Evolutionary conservation across 2,113 vertebrate species (phyloP), one percentile per base, ranked within the genome.

Genomic region (Paracanthobrama guichenoti): DNA sequence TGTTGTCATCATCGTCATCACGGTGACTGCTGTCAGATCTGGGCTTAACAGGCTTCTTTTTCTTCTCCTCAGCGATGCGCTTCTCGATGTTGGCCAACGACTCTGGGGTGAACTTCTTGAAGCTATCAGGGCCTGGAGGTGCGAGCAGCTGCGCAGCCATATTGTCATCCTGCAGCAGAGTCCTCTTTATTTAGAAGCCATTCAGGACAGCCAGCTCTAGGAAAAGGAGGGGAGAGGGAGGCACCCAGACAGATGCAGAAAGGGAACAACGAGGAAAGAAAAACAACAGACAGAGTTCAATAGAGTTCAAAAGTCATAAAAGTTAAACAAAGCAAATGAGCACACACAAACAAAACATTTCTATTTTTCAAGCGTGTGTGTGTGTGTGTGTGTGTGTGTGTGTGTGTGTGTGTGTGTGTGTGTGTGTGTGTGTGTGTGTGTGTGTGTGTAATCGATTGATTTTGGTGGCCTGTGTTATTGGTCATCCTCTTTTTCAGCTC

Each of bases 161-260:
- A 94, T 99, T 99, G 96, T 98, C 98, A 99, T 99, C 96, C 96
- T 99, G 97, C 97, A 97, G 96, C 96, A 95, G 93, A 94, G 91
- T 91, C 90, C 95, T 93, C 95, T 94, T 95, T 96, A 93, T 93
- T 93, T 93, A 90, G 94, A 95, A 90, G 93, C 94, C 93, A 92
- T 90, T 92, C 94, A 87, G 87, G 94, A 94, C 94, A 94, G 94
- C 91, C 94, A 94, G 93, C 91, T 96, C 96, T 98, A 93, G 72
- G 62, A 85, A 71, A 88, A 89, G 73, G 93, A 80, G 89, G 88
- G 90, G 76, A 90, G 48, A 83, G 57, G 86, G 42, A 39, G 60
- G 26, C 5, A 85, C 83, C 71, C 46, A 3, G 66, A 46, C 50
- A 44, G 50, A 35, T 69, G 64, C 71, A 83, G n/a, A 74, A 53